Evolutionary conservation across 2,797 vertebrate genomes (phyloP), one percentile per base, ranked within the genome.

Genomic region (Erpetoichthys calabaricus): DNA sequence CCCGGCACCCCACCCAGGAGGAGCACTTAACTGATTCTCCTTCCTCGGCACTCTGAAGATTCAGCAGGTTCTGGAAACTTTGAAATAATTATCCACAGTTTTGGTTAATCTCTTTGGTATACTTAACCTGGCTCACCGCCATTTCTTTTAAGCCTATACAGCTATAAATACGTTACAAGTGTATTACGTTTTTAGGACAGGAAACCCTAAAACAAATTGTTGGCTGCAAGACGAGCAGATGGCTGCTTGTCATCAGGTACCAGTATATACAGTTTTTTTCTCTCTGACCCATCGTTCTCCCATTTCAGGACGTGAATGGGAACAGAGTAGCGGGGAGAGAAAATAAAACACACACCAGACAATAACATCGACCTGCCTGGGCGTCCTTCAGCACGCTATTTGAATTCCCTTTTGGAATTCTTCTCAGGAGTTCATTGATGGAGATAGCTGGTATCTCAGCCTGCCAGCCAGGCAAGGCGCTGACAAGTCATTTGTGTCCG

Each of bases 301-400:
- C 10, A 6, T 53, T 42, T 45, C 45, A 53, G 53, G n/a, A 51
- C 54, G 58, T 3, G 45, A 60, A 45, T 62, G 59, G 63, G 64
- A 58, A 52, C 61, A 10, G 58, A 47, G 51, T 60, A 57, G 53
- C 6, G 10, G 62, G 60, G 60, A n/a, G 60, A 59, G 63, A 66
- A 56, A 62, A 25, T 25, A 25, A 25, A 25, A 25, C 25, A 25
- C 25, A 25, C 25, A 25, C 25, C 64, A 69, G 64, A 69, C 60
- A 71, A 72, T 65, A 73, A 65, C 59, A 58, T 63, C 73, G 75
- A 79, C 79, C 73, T 83, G 80, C 67, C 70, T 69, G 74, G 75
- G 75, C 75, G 80, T 83, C 75, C 74, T 66, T 25, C 42, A 62
- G 70, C 62, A 74, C 73, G 79, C 72, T 68, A 67, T 67, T 73